phyloP scores from a whole-genome alignment of 2,113 vertebrate species.

The Cryptotis parvus region DNA sequence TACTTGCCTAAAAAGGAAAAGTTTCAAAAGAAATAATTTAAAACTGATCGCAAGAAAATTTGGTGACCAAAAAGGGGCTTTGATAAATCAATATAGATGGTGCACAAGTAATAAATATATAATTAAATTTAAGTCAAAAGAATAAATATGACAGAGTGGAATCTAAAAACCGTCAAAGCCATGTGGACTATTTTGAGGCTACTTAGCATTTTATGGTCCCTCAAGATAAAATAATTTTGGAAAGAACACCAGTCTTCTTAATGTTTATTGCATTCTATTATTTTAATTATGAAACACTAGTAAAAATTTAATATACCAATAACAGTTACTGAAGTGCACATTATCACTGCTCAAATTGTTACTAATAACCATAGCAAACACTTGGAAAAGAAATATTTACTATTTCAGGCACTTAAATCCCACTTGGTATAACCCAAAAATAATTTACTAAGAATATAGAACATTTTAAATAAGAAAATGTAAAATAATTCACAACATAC shows the following conservation, averaged over 20 bases:
- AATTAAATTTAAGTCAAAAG: background rate
- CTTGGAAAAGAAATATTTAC: background rate
- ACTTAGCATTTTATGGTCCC: background rate
- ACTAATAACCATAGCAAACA: constrained; percentile 1
- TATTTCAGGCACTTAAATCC: background rate
- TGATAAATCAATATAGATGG: background rate
- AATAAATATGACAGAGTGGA: background rate
- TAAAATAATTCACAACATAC: background rate
- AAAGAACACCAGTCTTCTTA: background rate
- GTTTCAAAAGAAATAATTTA: background rate
- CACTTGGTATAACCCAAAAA: background rate
- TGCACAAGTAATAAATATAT: background rate
- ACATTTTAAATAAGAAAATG: background rate
- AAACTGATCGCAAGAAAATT: background rate
- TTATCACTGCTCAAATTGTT: background rate
- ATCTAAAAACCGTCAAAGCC: background rate
- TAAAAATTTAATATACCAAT: constrained; percentile 25
- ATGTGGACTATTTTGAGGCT: background rate
- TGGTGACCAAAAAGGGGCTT: background rate
- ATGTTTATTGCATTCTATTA: background rate
- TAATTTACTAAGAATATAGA: background rate
- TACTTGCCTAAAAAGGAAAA: background rate
- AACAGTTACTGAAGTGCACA: constrained; percentile 1
- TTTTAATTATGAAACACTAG: background rate
- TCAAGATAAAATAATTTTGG: background rate